Evolutionary conservation across 2,797 vertebrate species (phyloP), one percentile per base, ranked within the genome.

Genomic region (Menidia menidia): DNA sequence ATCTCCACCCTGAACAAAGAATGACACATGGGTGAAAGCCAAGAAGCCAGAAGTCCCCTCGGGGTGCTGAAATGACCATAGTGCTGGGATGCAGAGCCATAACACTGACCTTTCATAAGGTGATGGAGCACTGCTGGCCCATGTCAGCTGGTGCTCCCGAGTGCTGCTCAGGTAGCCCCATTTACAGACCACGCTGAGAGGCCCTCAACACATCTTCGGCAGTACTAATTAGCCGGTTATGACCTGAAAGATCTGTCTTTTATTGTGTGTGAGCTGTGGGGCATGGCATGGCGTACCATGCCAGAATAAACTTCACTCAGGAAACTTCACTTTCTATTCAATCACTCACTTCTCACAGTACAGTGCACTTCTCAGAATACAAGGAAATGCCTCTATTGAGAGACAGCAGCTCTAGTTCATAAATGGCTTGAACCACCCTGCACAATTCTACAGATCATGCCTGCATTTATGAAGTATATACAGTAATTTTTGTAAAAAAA

Each of bases 221-320:
- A 69, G 75, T 47, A 9, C 88, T 87, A 88, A 91, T 92, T 90
- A 89, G 81, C 75, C 84, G 89, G 90, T 92, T 89, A 87, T n/a
- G 86, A 92, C 91, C 92, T 77, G 60, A 52, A 55, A 76, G 76
- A 81, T 82, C 71, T 82, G 81, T 68, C 76, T 72, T 88, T 90
- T 87, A 84, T 92, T 86, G 77, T 64, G 74, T 43, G 67, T 58
- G 81, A 82, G 71, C 83, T 45, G 56, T 59, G 15, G 77, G 78
- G 72, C 83, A 80, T 84, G 87, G 87, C 87, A 61, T 77, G 71
- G 72, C 75, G 71, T 59, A 25, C 42, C n/a, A 56, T 85, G 87
- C 88, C 90, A 93, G 88, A 89, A 87, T 80, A 93, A 89, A 90
- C 79, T 73, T 81, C 77, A 89, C 84, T 87, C 89, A 91, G 90